Evolutionary conservation across 2,113 vertebrate genomes (phyloP).

Genomic region (Mirounga angustirostris): DNA sequence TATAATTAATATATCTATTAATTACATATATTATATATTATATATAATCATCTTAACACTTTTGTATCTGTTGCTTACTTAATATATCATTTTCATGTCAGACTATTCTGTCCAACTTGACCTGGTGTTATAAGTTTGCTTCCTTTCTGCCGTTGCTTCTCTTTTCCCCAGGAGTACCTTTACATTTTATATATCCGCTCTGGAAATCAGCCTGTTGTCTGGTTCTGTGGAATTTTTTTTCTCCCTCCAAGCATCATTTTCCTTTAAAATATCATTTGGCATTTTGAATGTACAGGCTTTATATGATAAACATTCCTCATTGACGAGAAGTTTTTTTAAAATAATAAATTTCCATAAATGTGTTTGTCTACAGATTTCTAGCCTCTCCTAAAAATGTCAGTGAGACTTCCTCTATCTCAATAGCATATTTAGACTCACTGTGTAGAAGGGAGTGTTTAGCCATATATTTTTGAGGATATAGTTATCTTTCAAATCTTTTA

Average conservation of each 20-base stretch:
- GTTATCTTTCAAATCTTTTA: conserved; percentile 11
- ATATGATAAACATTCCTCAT: not conserved
- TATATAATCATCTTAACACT: not conserved
- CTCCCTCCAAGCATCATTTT: not conserved
- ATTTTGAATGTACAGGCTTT: conserved; percentile 16
- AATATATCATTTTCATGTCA: not conserved
- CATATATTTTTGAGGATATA: not conserved
- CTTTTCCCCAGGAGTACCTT: not conserved
- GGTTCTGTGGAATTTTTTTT: not conserved
- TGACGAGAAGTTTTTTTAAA: not conserved
- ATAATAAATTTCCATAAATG: not conserved
- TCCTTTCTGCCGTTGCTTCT: not conserved
- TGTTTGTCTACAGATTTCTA: not conserved
- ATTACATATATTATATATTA: not conserved
- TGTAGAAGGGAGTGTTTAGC: not conserved
- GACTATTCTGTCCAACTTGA: not conserved
- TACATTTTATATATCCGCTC: not conserved
- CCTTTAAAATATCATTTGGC: not conserved
- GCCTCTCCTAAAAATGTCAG: not conserved
- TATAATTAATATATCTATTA: not conserved
- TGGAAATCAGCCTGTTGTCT: not conserved
- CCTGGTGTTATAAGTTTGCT: not conserved
- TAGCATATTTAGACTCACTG: not conserved
- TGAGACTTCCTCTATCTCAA: not conserved
- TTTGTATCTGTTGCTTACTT: not conserved